Percentiles rank a stretch among this genome's conserved stretches.
These are phyloP conservation scores for Fistularia tabacaria DNA, from an alignment of 2,797 vertebrate genomes.

Conservation along the genomic window DNA sequence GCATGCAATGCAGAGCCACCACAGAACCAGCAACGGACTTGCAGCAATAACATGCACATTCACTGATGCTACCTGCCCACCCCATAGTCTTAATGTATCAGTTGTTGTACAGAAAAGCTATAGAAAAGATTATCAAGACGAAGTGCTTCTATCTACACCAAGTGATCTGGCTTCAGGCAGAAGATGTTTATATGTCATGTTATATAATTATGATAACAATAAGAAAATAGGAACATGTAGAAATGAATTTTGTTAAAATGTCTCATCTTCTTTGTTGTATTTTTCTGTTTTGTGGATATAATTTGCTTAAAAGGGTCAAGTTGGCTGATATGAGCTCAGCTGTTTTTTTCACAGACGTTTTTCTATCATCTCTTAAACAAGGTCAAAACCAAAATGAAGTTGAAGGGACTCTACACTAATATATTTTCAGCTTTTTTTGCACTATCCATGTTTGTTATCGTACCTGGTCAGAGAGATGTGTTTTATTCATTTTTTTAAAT, in stretches of 20 bases:
- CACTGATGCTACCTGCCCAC: conserved; percentile 22
- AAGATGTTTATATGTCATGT: conserved; percentile 3
- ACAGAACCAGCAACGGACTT: conserved; percentile 46
- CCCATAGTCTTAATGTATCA: conserved; percentile 47
- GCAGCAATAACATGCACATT: conserved; percentile 45
- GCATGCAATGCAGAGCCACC: conserved; percentile 38
- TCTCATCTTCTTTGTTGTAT: conserved; percentile 8
- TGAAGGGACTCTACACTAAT: conserved; percentile 29
- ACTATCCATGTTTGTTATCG: conserved; percentile 17
- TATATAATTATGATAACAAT: conserved; percentile 14
- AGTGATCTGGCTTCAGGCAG: conserved; percentile 17
- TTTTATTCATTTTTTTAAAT: background rate
- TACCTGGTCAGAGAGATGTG: background rate
- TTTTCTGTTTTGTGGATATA: conserved; percentile 28
- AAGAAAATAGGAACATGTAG: conserved; percentile 3
- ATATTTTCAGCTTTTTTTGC: conserved; percentile 29
- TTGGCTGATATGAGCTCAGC: background rate
- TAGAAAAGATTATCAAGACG: conserved; percentile 21
- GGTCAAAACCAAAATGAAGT: conserved; percentile 14
- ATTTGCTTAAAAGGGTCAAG: conserved; percentile 1
- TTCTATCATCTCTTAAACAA: conserved; percentile 23
- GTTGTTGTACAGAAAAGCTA: conserved; percentile 57
- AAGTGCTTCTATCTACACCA: conserved; percentile 31
- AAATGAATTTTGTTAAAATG: conserved; percentile 13
- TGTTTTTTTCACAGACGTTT: background rate